Percentiles rank a stretch among this genome's conserved stretches.
Conservation (phyloP, 53 echinoderm and acorn worm genomes). For the Luidia sarsii region DNA sequence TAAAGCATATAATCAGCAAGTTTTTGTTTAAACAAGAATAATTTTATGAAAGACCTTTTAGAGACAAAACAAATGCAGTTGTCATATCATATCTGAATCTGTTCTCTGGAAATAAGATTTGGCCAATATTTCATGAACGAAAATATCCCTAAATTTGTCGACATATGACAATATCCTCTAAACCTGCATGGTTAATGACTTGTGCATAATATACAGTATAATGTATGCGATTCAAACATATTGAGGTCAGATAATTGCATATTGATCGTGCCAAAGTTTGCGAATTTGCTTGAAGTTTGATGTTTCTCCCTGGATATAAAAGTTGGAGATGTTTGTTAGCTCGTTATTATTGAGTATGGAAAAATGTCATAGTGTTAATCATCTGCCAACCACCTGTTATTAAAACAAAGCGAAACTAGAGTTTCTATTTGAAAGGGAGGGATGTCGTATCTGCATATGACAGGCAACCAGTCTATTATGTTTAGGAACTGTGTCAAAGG, state of each 20-base stretch:
- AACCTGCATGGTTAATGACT: not conserved
- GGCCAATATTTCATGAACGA: too few relatives aligned
- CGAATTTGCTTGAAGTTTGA: not conserved
- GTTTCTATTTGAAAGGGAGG: not conserved
- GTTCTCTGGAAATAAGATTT: too few relatives aligned
- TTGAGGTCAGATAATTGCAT: not conserved
- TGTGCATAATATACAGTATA: not conserved
- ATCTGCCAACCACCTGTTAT: not conserved
- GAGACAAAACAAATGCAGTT: too few relatives aligned
- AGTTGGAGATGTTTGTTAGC: not conserved
- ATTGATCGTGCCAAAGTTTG: not conserved
- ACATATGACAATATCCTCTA: too few relatives aligned
- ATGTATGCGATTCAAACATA: not conserved
- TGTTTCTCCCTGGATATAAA: not conserved
- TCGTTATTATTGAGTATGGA: not conserved
- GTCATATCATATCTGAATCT: too few relatives aligned
- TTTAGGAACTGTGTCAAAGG: too few relatives aligned
- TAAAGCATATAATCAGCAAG: too few relatives aligned
- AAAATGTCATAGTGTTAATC: not conserved
- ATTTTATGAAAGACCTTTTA: too few relatives aligned
- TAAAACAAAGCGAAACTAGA: not conserved
- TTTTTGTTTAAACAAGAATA: too few relatives aligned
- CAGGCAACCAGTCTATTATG: too few relatives aligned
- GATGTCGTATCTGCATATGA: too few relatives aligned
- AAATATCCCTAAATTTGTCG: too few relatives aligned